Evolutionary conservation across 1,140 invertebrate species (phyloP).

Genomic region (Polypedilum vanderplanki): DNA sequence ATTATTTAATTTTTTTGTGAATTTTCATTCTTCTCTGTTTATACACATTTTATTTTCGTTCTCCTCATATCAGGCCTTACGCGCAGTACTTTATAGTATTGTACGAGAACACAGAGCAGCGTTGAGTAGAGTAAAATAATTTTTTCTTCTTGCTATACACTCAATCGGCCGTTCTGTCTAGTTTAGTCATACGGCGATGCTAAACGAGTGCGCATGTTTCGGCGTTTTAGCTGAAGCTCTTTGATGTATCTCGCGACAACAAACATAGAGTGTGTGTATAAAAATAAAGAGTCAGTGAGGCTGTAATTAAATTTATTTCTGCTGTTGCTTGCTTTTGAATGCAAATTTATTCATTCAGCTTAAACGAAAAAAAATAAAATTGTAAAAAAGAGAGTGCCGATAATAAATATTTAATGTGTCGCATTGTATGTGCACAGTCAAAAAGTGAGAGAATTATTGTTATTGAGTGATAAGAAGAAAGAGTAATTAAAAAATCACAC

Average conservation of each 20-base stretch:
- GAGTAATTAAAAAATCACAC: no score
- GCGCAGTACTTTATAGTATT: not conserved
- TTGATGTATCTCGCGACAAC: conserved; percentile 15
- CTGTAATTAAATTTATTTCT: conserved; percentile 23
- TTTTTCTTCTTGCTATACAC: not conserved
- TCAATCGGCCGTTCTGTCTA: not conserved
- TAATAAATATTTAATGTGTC: not conserved
- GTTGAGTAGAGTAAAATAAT: not conserved
- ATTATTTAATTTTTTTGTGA: not conserved
- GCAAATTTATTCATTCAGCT: conserved; percentile 27
- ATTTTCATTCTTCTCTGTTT: no score
- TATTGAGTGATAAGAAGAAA: no score
- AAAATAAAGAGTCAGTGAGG: not conserved
- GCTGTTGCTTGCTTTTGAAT: not conserved
- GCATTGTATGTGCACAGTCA: no score
- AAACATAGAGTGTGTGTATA: not conserved
- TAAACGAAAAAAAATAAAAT: not conserved
- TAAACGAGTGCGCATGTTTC: conserved; percentile 24
- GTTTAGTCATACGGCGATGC: conserved; percentile 11
- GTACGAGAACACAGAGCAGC: not conserved
- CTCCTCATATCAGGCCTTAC: conserved; percentile 1
- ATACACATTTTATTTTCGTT: not conserved
- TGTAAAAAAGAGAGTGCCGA: not conserved
- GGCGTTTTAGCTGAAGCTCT: not conserved
- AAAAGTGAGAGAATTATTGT: no score